Base-by-base conservation (phyloP, 1,140 invertebrate genomes). In the Lucilia sericata region DNA sequence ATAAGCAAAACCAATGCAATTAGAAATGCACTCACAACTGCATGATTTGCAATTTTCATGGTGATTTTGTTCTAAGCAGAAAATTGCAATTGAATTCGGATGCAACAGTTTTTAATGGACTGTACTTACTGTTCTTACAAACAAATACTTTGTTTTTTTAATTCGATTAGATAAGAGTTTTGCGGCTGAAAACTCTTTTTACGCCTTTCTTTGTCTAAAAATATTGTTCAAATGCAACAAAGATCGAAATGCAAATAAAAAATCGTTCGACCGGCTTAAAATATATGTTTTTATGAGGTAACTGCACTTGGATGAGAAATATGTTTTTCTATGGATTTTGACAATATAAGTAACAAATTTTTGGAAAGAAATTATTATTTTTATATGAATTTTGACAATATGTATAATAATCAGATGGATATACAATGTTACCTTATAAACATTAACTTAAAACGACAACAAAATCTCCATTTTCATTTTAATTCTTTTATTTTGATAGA, bases 41-140 rank as follows among this genome's bases (percentile, higher is more conserved):
- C 65, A 81, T 82, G 83, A 84, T 47, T 84, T 81, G 78, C 83
- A 70, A 10, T 49, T 82, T 84, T 84, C 83, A 84, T 84, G n/a
- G 1, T 65, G 65, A 12, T 10, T 13, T 19, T 17, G 19, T 30
- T 21, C 76, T 74, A 83, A 49, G 4, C 14, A 84, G 80, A 34
- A 65, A 3, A 70, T 60, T 21, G 5, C 36, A 49, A 80, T 8
- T 80, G 25, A 42, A 13, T 80, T 80, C 9, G 3, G 5, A n/a
- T 47, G 14, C 34, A 19, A n/a, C 34, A 19, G 14, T 36, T 49
- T 78, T 49, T 49, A 80, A 78, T 17, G 34, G 9, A 80, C 21
- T 80, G 2, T 49, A 51, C 42, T 12, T 49, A 49, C 12, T 0
- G 51, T 70, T 36, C 36, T 76, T 76, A 25, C 21, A 42, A 36